A percentile compares a stretch with the other conserved stretches of the same genome.
Evolutionary conservation across 2,797 vertebrate genomes (phyloP).

Genomic region (Botia almorhae): DNA sequence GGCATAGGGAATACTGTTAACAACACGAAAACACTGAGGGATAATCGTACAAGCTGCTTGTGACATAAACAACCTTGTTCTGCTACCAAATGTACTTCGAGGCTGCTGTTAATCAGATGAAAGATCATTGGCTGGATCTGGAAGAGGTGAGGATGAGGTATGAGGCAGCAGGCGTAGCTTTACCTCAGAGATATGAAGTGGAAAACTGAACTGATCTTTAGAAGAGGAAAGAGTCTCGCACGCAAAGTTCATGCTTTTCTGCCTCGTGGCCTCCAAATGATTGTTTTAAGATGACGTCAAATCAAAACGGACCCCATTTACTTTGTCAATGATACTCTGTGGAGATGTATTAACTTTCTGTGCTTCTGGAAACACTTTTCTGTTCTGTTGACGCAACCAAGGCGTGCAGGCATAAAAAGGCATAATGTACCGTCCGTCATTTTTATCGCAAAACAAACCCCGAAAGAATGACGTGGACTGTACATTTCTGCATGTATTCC

Average conservation of each 20-base stretch:
- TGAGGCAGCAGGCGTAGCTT: conserved; percentile 5
- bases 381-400: neutral
- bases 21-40: conserved; percentile 37
- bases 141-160: neutral
- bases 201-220: neutral
- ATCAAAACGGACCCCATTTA: neutral
- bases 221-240: neutral
- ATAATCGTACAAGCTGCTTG: conserved; percentile 36
- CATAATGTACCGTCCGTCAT: neutral
- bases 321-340: conserved; percentile 5
- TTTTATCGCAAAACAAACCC: neutral
- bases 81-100: neutral
- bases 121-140: conserved; percentile 24
- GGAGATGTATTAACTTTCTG: neutral
- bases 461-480: neutral
- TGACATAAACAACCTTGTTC: conserved; percentile 29
- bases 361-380: neutral
- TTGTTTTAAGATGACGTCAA: neutral
- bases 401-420: neutral
- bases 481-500: neutral
- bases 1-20: conserved; percentile 32
- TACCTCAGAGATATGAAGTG: conserved; percentile 19
- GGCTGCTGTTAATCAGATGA: conserved; percentile 8
- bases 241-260: neutral
- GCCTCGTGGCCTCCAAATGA: neutral